Base-by-base conservation (phyloP, 2,888 invertebrate species). In the Euplagia quadripunctaria region DNA sequence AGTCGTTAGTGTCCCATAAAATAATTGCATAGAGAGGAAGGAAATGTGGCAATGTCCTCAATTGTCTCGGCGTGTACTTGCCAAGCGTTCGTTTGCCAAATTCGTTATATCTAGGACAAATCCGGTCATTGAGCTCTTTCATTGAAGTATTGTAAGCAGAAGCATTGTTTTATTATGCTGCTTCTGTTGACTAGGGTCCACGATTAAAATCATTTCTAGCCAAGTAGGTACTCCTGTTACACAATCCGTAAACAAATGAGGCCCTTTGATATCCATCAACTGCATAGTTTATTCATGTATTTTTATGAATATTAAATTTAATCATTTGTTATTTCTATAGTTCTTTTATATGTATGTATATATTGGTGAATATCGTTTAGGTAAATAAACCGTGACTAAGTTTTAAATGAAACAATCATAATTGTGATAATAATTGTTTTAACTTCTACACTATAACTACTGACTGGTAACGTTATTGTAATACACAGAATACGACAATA, bases 1-100 rank as follows among this genome's bases (percentile, higher is more conserved):
- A 70, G 52, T 64, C 63, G 49, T 64, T 51, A 16, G 42, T 70
- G 64, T 51, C 70, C 64, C 52, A 42, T 71, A 46, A 71, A 71
- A 65, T 17, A 71, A n/a, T 70, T 70, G 49, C 70, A 51, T 63
- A 43, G 16, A 52, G n/a, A 70, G 63, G 55, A 46, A 58, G 55
- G 70, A 70, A 64, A 64, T 65, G 65, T 46, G 8, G 52, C 46
- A 46, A 71, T 31, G 65, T 64, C 55, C 55, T 70, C 42, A 5
- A 51, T 61, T 61, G n/a, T 51, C 51, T 51, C 43, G 63, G 64
- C 51, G 49, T 67, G 31, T 49, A 17, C 58, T 71, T 61, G 71
- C 61, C 41, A 66, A 61, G 43, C 31, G 31, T 61, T 20, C 31
- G 65, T 71, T 61, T 61, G 71, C 61, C 71, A 67, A 71, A 51